Percentiles rank a stretch among this genome's conserved stretches.
Evolutionary conservation across 2,888 invertebrate species (phyloP).

Genomic region (Axea sp.): DNA sequence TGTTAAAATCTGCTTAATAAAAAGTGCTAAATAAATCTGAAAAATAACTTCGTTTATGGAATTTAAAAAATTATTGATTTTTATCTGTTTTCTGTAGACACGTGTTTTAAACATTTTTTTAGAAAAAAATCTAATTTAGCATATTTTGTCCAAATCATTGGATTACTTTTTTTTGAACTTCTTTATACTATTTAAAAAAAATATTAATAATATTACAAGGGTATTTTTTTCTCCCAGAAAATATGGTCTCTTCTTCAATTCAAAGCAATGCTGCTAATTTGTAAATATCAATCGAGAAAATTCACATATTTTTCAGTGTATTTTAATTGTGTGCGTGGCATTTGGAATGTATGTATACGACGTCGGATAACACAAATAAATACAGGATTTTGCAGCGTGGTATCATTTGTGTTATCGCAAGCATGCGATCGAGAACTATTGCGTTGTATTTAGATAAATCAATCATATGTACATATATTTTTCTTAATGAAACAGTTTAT

Average conservation of each 20-base stretch:
- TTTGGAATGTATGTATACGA: conserved; percentile 21
- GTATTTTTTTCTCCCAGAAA: too few relatives aligned
- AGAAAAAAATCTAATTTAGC: too few relatives aligned
- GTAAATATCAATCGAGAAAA: conserved; percentile 47
- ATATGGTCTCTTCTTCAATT: conserved; percentile 7
- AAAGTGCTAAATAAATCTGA: too few relatives aligned
- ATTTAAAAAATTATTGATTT: too few relatives aligned
- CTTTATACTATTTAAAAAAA: too few relatives aligned
- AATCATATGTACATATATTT: conserved; percentile 61
- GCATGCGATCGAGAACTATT: conserved; percentile 41
- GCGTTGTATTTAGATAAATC: conserved; percentile 56
- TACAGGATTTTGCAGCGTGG: neutral
- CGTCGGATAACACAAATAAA: conserved; percentile 20
- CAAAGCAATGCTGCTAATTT: conserved; percentile 8
- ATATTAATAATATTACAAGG: too few relatives aligned
- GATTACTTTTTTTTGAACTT: too few relatives aligned
- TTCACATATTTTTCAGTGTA: conserved; percentile 55
- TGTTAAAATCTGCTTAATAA: too few relatives aligned
- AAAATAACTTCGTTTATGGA: too few relatives aligned
- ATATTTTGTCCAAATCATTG: too few relatives aligned
- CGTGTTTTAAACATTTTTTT: too few relatives aligned
- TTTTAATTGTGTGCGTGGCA: conserved; percentile 47
- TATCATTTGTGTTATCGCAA: conserved; percentile 35
- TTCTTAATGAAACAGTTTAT: conserved; percentile 57
- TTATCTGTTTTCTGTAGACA: too few relatives aligned